Conservation (phyloP, 1,140 invertebrate species). For the Rhynchophorus ferrugineus region DNA sequence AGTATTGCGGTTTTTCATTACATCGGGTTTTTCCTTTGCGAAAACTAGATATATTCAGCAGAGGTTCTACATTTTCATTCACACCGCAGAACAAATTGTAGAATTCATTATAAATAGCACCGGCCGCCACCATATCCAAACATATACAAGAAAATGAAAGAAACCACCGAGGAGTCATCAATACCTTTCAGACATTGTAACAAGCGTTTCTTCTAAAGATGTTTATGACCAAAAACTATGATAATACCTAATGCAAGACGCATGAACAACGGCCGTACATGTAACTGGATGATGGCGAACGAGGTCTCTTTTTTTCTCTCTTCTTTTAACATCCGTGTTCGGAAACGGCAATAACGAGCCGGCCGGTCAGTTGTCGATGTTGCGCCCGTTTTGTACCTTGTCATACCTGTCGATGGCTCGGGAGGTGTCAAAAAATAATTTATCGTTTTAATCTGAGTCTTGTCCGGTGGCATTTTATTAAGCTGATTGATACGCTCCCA, state of each 20-base stretch:
- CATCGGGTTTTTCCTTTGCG: too few species aligned
- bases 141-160: too few species aligned
- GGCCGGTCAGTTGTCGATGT: constrained; percentile 19
- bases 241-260: constrained; percentile 21
- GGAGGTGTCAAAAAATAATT: constrained; percentile 22
- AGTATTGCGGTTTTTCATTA: too few species aligned
- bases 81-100: too few species aligned
- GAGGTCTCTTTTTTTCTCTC: constrained; percentile 15
- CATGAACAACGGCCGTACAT: constrained; percentile 16
- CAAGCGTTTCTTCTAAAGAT: too few species aligned
- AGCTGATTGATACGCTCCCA: constrained; percentile 4
- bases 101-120: too few species aligned
- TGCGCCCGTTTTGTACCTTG: constrained; percentile 20
- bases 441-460: constrained; percentile 10
- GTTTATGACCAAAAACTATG: constrained; percentile 20
- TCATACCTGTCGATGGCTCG: constrained; percentile 21
- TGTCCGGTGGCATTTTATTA: neutral
- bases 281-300: constrained; percentile 18
- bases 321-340: constrained; percentile 15
- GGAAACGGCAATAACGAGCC: constrained; percentile 22
- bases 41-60: too few species aligned
- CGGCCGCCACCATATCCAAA: too few species aligned
- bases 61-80: too few species aligned
- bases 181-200: too few species aligned
- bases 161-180: too few species aligned